phyloP scores from a whole-genome alignment of 2,888 invertebrate species.

The Tortricodes alternella region DNA sequence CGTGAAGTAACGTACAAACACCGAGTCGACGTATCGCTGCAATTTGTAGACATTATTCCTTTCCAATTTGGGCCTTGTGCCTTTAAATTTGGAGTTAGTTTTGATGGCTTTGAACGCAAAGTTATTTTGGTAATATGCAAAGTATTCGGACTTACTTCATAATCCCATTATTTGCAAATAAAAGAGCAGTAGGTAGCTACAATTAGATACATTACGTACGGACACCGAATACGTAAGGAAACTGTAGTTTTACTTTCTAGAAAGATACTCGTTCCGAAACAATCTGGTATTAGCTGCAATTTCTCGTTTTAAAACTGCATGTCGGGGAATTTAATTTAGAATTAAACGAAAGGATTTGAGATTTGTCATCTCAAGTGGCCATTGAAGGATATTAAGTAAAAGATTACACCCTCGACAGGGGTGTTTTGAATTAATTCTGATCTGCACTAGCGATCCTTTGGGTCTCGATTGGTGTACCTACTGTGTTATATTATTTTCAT shows the following conservation, averaged over 20 bases:
- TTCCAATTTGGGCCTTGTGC: constrained; percentile 42
- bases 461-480: too few relatives aligned
- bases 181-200: constrained; percentile 40
- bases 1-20: constrained; percentile 41
- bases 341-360: background rate
- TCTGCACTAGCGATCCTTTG: too few relatives aligned
- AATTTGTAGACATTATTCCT: constrained; percentile 33
- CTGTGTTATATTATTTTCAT: too few relatives aligned
- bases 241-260: constrained; percentile 40
- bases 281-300: constrained; percentile 4
- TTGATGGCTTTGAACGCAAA: constrained; percentile 28
- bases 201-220: constrained; percentile 41
- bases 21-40: constrained; percentile 36
- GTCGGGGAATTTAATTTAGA: constrained; percentile 12
- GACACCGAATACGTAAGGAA: constrained; percentile 33
- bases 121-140: constrained; percentile 41
- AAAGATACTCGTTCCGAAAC: constrained; percentile 30
- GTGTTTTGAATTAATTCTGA: too few relatives aligned
- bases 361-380: background rate
- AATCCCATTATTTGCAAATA: constrained; percentile 54
- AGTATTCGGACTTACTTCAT: constrained; percentile 48
- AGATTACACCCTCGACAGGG: background rate
- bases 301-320: constrained; percentile 9
- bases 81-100: constrained; percentile 32
- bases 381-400: too few relatives aligned